Evolutionary conservation across 2,888 invertebrate genomes (phyloP), one percentile per base, ranked within the genome.

Genomic region (Tetranychus truncatus): DNA sequence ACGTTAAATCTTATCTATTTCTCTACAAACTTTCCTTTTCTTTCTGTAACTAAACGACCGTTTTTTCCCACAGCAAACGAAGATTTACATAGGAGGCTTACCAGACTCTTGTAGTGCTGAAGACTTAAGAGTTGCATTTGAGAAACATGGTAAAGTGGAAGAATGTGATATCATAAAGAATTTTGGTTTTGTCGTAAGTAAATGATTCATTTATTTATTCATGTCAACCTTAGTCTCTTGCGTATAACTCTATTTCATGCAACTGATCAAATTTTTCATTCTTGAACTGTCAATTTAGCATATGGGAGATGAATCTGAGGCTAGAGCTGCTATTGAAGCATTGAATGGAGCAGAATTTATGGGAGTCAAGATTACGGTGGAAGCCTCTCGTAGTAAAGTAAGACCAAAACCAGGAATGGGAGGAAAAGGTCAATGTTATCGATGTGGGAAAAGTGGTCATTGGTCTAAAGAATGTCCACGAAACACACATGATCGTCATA

Each of bases 351-450:
- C 74, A 55, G 79, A 79, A n/a, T 79, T 78, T 65, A 75, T 76
- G 73, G 79, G 78, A n/a, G 76, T 76, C 46, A 78, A 78, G 69
- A 78, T 79, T 74, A 77, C 78, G 9, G 78, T 79, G 6, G 78
- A 79, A 71, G 77, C 76, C 69, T 71, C 78, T n/a, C 79, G 78
- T 80, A 92, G 91, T 84, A 90, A 91, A 84, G 94, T 94, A 74
- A 88, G 95, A 79, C 93, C 93, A 84, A 89, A 92, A 83, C 93
- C 95, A 81, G 94, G 95, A 81, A 95, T 95, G 94, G 94, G 94
- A 82, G 93, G 93, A 85, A 92, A 93, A 83, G 93, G 92, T 85
- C 92, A 92, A 84, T 95, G 94, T 86, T 93, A 92, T 86, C 89
- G 83, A 78, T 82, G 92, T 86, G 94, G 94, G 80, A 89, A 91